Conservation (phyloP, 2,113 vertebrate genomes). For the Burhinus oedicnemus region DNA sequence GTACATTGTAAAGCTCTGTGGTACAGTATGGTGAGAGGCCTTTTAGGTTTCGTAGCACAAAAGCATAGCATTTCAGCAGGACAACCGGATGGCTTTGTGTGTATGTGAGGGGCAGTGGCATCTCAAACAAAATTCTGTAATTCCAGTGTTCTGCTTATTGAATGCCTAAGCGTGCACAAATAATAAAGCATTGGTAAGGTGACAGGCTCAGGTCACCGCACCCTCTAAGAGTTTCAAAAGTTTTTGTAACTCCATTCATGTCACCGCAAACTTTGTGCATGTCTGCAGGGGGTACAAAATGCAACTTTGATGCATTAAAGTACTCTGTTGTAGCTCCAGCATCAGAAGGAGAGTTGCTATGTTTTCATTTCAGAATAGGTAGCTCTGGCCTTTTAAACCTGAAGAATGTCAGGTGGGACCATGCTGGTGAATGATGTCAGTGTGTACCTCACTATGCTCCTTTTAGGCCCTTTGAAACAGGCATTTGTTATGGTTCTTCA, state of each 20-base stretch:
- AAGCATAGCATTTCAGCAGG: not conserved
- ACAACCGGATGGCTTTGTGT: not conserved
- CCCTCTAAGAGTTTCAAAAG: not conserved
- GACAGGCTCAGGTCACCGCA: not conserved
- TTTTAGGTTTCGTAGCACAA: not conserved
- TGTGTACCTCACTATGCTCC: not conserved
- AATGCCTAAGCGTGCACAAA: not conserved
- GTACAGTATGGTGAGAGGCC: not conserved
- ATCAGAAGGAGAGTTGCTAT: not conserved
- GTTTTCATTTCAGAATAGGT: not conserved
- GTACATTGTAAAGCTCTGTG: not conserved
- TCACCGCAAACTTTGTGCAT: not conserved
- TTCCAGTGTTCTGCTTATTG: not conserved
- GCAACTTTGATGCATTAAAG: not conserved
- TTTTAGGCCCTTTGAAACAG: not conserved
- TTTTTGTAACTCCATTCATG: not conserved
- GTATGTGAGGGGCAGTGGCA: rapidly evolving
- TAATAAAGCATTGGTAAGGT: not conserved
- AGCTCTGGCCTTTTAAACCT: not conserved
- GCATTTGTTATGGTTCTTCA: not conserved
- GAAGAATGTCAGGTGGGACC: not conserved
- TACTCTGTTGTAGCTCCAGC: not conserved
- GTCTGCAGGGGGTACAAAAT: not conserved
- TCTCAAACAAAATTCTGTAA: not conserved
- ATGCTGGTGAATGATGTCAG: not conserved